Base-by-base conservation (phyloP, 2,113 vertebrate species). In the Neopipo cinnamomea region DNA sequence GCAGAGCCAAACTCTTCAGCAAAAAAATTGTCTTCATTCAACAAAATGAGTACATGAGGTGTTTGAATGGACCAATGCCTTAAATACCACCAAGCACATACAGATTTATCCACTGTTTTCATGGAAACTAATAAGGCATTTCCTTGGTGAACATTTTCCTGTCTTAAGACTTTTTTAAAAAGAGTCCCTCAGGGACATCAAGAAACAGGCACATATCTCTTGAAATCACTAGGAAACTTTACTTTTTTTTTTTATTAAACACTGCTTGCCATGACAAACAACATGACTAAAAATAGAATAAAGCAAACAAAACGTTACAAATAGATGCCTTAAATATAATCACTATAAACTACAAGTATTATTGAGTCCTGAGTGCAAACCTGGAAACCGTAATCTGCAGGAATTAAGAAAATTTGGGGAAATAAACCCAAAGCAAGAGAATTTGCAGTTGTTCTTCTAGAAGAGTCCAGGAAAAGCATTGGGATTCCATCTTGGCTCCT, bases 261-360 rank as follows among this genome's bases (percentile, higher is more conserved):
- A 93, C 65, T 86, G 68, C 93, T 92, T 95, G 93, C 93, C 92
- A 95, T 96, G 90, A 96, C 85, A 97, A 97, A 97, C 91, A 96
- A 77, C 85, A 39, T 65, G 49, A 61, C 76, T 96, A 96, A 95
- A 94, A 97, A 96, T 95, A 96, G 95, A 91, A 50, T 94, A 92
- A 95, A 97, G 73, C 73, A 94, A 96, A 96, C 95, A 95, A 94
- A 95, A 91, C 0, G 31, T 61, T 93, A 96, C 85, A 93, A 94
- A 94, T 91, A 88, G 74, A 88, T 73, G 55, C 71, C 91, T 96
- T 80, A 96, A 97, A 96, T 88, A 93, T 76, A 85, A 93, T 93
- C 85, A 80, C 86, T 86, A 81, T 80, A 81, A 97, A 96, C 71
- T 58, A 63, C 9, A 91, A 94, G 75, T 44, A 71, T 71, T 93